Evolutionary conservation across 2,888 invertebrate species (phyloP).

Genomic region (Caradrina clavipalpis): DNA sequence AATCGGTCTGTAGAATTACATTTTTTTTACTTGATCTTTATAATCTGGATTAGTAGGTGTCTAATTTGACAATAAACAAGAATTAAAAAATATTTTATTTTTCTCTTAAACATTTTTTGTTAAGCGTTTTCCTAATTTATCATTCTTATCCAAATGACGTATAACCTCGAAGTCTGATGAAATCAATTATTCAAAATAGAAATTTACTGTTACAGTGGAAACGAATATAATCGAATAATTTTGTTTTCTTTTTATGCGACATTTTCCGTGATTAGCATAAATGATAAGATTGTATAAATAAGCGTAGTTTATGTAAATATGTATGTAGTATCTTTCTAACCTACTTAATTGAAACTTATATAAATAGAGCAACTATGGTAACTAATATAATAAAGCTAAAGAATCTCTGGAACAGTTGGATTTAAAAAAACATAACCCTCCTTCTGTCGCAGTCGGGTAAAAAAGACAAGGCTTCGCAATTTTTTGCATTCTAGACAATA

Average conservation of each 20-base stretch:
- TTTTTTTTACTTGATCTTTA: too few relatives aligned
- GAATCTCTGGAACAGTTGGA: too few relatives aligned
- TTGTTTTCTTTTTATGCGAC: constrained; percentile 31
- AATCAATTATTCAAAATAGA: constrained; percentile 62
- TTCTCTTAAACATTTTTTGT: background rate
- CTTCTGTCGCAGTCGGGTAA: too few relatives aligned
- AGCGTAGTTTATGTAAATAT: background rate
- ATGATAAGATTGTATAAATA: constrained; percentile 9
- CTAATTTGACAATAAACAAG: too few relatives aligned
- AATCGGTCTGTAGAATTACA: too few relatives aligned
- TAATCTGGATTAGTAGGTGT: too few relatives aligned
- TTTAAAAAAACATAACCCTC: too few relatives aligned
- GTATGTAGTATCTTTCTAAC: background rate
- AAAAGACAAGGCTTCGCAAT: too few relatives aligned
- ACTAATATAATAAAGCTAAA: too few relatives aligned
- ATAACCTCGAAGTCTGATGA: constrained; percentile 19
- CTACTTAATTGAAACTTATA: too few relatives aligned
- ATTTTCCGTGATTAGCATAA: constrained; percentile 38
- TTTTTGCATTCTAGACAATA: too few relatives aligned
- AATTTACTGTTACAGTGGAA: constrained; percentile 42
- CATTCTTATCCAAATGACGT: constrained; percentile 40
- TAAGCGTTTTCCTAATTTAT: constrained; percentile 10
- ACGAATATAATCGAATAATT: constrained; percentile 39
- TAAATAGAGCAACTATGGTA: too few relatives aligned
- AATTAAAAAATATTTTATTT: background rate